Evolutionary conservation across 2,797 vertebrate species (phyloP).

Genomic region (Pampus argenteus): DNA sequence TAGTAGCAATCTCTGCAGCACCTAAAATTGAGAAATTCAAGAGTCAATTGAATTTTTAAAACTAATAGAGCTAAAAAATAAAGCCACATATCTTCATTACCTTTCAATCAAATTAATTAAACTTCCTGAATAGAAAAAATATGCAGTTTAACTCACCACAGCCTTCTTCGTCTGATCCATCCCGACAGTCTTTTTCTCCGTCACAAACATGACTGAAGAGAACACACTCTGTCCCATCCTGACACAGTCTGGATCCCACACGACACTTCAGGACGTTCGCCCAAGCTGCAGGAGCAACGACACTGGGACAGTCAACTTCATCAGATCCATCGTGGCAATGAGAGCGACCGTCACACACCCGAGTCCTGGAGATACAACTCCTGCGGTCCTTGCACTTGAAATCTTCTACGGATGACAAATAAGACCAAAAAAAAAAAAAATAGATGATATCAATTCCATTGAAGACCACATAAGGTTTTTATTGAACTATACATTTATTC

Average conservation of each 20-base stretch:
- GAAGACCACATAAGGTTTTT: no score
- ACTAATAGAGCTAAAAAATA: no score
- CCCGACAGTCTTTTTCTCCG: conserved; percentile 82
- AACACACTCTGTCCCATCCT: conserved; percentile 73
- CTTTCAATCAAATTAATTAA: no score
- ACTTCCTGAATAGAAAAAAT: no score
- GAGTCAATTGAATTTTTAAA: neutral
- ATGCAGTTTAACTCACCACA: no score
- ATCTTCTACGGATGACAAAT: conserved; percentile 39
- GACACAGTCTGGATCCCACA: conserved; percentile 54
- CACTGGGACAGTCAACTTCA: conserved; percentile 56
- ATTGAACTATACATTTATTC: no score
- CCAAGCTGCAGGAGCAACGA: neutral
- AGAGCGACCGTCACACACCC: conserved; percentile 76
- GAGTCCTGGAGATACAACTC: conserved; percentile 60
- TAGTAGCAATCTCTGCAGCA: neutral
- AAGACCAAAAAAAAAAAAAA: neutral
- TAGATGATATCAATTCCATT: neutral
- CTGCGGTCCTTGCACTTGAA: conserved; percentile 70
- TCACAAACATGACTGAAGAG: conserved; percentile 78
- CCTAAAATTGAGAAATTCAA: conserved; percentile 51
- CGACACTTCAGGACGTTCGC: conserved; percentile 26
- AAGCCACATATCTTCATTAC: no score
- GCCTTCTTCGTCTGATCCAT: conserved; percentile 85
- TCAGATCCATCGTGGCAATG: conserved; percentile 82